Percentiles rank a stretch among this genome's conserved stretches.
phyloP scores from a whole-genome alignment of 2,888 invertebrate genomes.

The Epinotia demarniana region DNA sequence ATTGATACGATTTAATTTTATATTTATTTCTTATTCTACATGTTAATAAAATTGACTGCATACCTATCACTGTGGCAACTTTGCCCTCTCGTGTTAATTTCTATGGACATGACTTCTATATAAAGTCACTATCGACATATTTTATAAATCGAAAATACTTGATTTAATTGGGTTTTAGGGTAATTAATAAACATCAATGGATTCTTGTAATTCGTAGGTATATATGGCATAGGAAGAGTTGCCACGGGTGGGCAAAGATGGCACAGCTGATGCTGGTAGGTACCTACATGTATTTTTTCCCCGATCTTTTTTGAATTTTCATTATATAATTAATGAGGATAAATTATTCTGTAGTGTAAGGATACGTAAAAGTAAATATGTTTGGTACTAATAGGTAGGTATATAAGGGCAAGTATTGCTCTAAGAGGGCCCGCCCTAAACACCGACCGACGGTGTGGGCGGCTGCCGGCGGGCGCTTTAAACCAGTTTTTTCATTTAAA shows the following conservation, averaged over 20 bases:
- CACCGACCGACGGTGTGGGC: constrained; percentile 24
- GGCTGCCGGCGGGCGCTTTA: constrained; percentile 15
- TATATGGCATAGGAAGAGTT: background rate
- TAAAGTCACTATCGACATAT: background rate
- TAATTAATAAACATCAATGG: background rate
- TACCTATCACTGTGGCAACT: background rate
- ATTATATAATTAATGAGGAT: background rate
- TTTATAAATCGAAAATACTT: background rate
- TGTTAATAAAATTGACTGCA: background rate
- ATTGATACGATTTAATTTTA: background rate
- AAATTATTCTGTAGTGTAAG: background rate
- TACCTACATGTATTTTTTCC: background rate
- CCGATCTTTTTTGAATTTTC: background rate
- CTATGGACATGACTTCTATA: background rate
- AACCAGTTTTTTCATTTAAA: no score
- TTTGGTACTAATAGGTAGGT: background rate
- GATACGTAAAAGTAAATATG: background rate
- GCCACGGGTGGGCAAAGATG: background rate
- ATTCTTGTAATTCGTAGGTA: background rate
- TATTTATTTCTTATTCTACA: background rate
- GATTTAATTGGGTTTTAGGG: background rate
- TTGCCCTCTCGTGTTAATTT: background rate
- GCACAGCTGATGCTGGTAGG: background rate
- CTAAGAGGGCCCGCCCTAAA: background rate
- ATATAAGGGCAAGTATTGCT: background rate